A percentile compares a stretch with the other conserved stretches of the same genome.
These are phyloP conservation scores for Phalacrocorax brasilianus DNA, from an alignment of 2,113 vertebrate genomes.

Conservation along the genomic window DNA sequence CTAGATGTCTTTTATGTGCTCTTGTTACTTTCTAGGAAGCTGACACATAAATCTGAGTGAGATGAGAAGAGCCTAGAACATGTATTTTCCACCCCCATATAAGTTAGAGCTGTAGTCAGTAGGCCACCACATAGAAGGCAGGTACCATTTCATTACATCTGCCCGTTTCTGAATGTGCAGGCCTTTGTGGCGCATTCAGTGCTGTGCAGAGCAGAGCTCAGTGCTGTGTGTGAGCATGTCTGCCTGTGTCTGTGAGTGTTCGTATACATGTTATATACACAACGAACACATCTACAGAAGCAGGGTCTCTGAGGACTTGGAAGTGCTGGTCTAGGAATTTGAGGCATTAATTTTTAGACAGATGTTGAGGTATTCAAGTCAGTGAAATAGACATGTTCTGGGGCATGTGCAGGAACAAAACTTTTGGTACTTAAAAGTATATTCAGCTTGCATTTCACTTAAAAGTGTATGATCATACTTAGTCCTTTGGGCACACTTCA, in stretches of 20 bases:
- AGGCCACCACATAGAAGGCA: background rate
- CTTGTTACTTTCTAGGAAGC: background rate
- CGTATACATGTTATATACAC: too few relatives aligned
- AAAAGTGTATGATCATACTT: background rate
- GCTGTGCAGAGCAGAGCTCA: background rate
- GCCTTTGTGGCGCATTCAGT: background rate
- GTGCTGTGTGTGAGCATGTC: accelerated
- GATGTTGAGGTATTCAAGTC: background rate
- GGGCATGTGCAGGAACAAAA: background rate
- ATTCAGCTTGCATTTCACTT: background rate
- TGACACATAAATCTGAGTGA: background rate
- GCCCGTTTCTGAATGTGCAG: background rate
- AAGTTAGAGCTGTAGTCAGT: background rate
- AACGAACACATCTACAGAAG: background rate
- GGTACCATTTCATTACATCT: accelerated
- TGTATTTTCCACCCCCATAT: accelerated
- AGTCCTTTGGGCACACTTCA: background rate
- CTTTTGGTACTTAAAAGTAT: background rate
- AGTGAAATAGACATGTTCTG: background rate
- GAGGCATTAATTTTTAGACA: background rate
- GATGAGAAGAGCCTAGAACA: background rate
- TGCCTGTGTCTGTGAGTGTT: background rate
- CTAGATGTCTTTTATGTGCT: background rate
- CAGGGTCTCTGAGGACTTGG: background rate
- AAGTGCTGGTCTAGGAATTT: background rate